Percentiles rank a stretch among this genome's conserved stretches.
These are phyloP conservation scores for Heliconius erato DNA, from an alignment of 2,888 invertebrate genomes.

Conservation along the genomic window DNA sequence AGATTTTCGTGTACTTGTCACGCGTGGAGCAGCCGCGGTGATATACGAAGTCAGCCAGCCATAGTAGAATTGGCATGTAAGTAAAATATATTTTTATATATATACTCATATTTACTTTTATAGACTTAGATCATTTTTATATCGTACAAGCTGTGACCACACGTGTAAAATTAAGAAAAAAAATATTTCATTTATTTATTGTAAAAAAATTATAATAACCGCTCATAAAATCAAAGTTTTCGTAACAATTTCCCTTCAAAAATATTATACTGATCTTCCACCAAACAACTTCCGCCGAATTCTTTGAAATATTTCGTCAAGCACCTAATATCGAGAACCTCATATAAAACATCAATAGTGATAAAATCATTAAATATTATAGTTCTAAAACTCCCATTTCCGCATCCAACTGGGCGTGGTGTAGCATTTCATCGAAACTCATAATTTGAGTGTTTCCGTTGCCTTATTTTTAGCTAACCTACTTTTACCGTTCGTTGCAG, in stretches of 20 bases:
- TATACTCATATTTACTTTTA: not conserved
- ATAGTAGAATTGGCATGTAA: constrained; percentile 97
- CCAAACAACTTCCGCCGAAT: constrained; percentile 18
- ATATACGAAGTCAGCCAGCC: constrained; percentile 95
- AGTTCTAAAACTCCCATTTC: constrained; percentile 65
- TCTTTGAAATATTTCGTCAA: constrained; percentile 22
- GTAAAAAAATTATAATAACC: not conserved
- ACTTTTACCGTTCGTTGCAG: constrained; percentile 61
- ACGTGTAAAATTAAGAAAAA: not conserved
- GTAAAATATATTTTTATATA: constrained; percentile 74
- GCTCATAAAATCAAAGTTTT: not conserved
- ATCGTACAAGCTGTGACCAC: not conserved
- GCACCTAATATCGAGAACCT: not conserved
- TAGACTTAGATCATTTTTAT: not conserved
- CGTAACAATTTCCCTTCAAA: constrained; percentile 10
- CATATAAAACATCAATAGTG: constrained; percentile 48
- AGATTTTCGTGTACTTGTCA: constrained; percentile 97
- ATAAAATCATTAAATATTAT: constrained; percentile 58
- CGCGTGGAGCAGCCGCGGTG: constrained; percentile 95
- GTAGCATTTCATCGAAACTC: constrained; percentile 82
- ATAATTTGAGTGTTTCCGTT: constrained; percentile 83
- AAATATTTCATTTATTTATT: not conserved
- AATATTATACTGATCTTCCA: not conserved
- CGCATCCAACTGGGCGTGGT: constrained; percentile 67
- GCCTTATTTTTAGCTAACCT: constrained; percentile 79